These are phyloP conservation scores for Rhizoglyphus robini DNA, from an alignment of 1,140 invertebrate genomes.

Conservation along the genomic window DNA sequence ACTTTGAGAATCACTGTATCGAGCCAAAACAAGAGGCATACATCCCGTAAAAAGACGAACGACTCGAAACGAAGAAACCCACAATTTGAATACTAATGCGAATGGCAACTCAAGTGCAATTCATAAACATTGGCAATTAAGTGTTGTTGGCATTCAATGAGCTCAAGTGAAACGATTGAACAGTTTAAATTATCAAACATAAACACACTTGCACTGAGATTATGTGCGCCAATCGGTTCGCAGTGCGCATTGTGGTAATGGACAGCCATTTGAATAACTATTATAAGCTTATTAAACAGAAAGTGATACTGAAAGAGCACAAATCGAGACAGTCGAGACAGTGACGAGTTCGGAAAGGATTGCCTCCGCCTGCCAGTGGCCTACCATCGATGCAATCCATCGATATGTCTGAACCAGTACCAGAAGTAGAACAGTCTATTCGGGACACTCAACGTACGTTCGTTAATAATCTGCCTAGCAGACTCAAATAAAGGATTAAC, in stretches of 20 bases:
- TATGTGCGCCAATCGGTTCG: not conserved
- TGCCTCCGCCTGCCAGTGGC: not conserved
- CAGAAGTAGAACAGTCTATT: too few relatives aligned
- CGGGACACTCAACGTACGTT: too few relatives aligned
- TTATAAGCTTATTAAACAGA: slow-evolving; percentile 10
- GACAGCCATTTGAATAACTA: slow-evolving; percentile 2
- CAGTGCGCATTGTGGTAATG: not conserved
- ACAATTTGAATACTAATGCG: too few relatives aligned
- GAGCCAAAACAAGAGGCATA: too few relatives aligned
- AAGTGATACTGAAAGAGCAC: not conserved
- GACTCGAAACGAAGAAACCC: too few relatives aligned
- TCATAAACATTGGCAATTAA: slow-evolving; percentile 12
- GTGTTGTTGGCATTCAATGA: not conserved
- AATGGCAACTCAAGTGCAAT: not conserved
- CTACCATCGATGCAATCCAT: not conserved
- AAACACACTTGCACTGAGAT: not conserved
- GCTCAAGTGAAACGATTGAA: not conserved
- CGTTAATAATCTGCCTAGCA: not conserved
- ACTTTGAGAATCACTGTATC: too few relatives aligned
- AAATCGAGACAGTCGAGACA: not conserved
- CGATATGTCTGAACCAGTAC: not conserved
- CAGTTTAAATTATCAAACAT: slow-evolving; percentile 13
- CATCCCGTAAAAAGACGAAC: too few relatives aligned
- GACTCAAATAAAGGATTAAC: slow-evolving; percentile 11
- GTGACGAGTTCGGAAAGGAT: not conserved